These are phyloP conservation scores for Acanthurus lineatus DNA, from an alignment of 2,797 vertebrate genomes.

Conservation along the genomic window DNA sequence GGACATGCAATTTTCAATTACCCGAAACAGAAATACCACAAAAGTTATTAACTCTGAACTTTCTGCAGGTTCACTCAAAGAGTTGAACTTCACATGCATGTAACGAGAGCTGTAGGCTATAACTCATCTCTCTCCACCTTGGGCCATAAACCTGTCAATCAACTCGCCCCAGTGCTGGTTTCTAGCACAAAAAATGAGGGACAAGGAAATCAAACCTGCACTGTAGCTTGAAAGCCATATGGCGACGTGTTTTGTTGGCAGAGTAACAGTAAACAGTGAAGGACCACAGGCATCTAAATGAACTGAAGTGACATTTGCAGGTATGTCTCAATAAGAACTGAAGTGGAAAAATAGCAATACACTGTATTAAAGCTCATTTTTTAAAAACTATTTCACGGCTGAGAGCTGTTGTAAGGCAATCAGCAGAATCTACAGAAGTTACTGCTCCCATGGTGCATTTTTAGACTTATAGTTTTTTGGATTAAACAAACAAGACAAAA, in stretches of 20 bases:
- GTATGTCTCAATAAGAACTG: not conserved
- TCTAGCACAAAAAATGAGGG: not conserved
- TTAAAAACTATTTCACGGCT: not conserved
- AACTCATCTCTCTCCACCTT: too few species aligned
- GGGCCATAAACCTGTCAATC: too few species aligned
- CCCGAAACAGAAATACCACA: too few species aligned
- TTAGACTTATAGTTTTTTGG: not conserved
- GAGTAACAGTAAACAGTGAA: not conserved
- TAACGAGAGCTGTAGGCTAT: too few species aligned
- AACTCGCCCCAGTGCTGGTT: not conserved
- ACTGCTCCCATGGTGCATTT: not conserved
- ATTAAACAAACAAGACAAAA: not conserved
- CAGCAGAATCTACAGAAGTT: not conserved
- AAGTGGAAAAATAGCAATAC: not conserved
- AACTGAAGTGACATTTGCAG: not conserved
- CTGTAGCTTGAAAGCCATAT: not conserved
- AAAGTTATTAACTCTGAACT: too few species aligned
- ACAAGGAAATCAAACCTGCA: not conserved
- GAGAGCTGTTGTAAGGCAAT: not conserved
- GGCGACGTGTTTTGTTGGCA: not conserved
- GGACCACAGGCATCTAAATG: not conserved
- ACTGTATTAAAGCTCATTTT: not conserved
- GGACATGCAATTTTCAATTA: too few species aligned
- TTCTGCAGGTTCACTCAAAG: too few species aligned
- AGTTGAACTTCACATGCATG: too few species aligned